Evolutionary conservation across 2,797 vertebrate genomes (phyloP), one percentile per base, ranked within the genome.

Genomic region (Hippopotamyrus pictus): DNA sequence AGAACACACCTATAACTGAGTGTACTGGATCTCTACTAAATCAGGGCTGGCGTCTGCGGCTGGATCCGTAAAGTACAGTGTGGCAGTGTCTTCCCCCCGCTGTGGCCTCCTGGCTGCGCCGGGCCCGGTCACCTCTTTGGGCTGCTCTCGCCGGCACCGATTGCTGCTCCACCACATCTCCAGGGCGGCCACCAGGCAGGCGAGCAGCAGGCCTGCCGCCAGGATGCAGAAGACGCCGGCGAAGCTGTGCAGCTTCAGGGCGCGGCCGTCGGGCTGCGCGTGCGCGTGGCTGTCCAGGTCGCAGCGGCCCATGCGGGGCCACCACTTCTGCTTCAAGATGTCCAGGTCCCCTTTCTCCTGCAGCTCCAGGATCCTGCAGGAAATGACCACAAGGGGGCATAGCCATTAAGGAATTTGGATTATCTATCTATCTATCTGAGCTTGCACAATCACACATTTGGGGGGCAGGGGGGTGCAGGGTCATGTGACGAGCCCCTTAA

Each of bases 291-390:
- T 96, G 88, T 95, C 96, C 90, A 98, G 96, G 93, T 99, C 97
- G 14, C 98, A 99, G 91, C 98, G 97, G 89, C 98, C 98, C 0
- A 96, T 96, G 7, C 97, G 96, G 0, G 98, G 98, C 98, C 98
- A 99, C 99, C 99, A 99, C 94, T 99, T 99, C 95, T 99, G 98
- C 92, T 99, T 98, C 93, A 99, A 96, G 88, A 99, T 97, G 91
- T 99, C 99, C 94, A 99, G 95, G 93, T 99, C 98, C 4, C 98
- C 99, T 0, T 97, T 98, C 93, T 98, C 98, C 95, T 99, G 98
- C 88, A 99, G 95, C 94, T 99, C 99, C 93, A 99, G 92, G 93
- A 99, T 99, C 96, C 98, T 99, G 94, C 3, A 93, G 91, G 3
- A 86, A 19, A 1, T 29, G 25, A 87, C 53, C 50, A n/a, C 19